These are phyloP conservation scores for Balaeniceps rex DNA, from an alignment of 2,113 vertebrate genomes.

Conservation along the genomic window DNA sequence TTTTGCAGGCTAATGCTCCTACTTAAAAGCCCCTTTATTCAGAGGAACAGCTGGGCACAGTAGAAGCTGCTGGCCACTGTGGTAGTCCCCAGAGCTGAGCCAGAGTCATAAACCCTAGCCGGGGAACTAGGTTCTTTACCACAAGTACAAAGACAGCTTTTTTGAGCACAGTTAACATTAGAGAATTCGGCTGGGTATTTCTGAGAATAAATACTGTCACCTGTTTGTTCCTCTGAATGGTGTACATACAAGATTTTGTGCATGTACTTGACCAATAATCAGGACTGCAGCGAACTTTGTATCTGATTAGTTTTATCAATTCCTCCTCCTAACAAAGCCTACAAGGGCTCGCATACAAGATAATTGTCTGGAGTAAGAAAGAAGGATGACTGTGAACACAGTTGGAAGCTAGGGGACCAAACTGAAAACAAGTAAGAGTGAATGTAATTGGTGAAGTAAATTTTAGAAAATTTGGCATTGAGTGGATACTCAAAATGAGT, in stretches of 20 bases:
- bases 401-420: not conserved
- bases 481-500: not conserved
- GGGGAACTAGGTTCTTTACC: not conserved
- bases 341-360: rapidly evolving
- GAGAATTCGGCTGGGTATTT: not conserved
- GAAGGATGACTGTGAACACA: not conserved
- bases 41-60: not conserved
- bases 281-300: not conserved
- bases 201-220: not conserved
- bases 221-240: not conserved
- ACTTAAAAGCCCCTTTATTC: not conserved
- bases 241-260: not conserved
- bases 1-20: not conserved
- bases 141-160: not conserved
- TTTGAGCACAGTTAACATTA: not conserved
- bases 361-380: not conserved
- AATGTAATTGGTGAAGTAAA: not conserved
- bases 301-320: not conserved
- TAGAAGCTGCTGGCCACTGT: not conserved
- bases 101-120: not conserved
- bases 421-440: not conserved
- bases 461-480: not conserved
- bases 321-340: not conserved
- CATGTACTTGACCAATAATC: not conserved
- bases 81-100: not conserved